Percentiles rank a stretch among this genome's conserved stretches.
phyloP scores from a whole-genome alignment of 2,888 invertebrate species.

The Callimorpha dominula region DNA sequence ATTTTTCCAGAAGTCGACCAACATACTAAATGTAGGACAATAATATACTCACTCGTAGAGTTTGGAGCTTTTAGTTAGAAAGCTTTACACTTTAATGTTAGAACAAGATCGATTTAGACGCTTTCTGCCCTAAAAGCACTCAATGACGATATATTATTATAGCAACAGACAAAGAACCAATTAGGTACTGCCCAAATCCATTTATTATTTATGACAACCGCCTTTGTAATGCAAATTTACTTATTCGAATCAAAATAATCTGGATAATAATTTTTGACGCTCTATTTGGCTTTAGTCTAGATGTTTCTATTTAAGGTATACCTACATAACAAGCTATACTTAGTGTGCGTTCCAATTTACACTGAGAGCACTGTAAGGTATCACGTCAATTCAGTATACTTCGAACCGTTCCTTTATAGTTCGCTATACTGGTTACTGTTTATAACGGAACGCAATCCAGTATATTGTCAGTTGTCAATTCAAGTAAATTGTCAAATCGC shows the following conservation, averaged over 20 bases:
- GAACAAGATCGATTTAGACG: conserved; percentile 63
- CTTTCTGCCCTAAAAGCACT: conserved; percentile 59
- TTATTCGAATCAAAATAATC: neutral
- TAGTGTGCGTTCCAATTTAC: too few species aligned
- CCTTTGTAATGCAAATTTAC: neutral
- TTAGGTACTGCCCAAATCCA: conserved; percentile 42
- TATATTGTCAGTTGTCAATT: too few species aligned
- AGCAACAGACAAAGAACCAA: conserved; percentile 60
- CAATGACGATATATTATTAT: conserved; percentile 52
- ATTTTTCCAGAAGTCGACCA: too few species aligned
- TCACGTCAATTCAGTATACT: too few species aligned
- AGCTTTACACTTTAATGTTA: conserved; percentile 61
- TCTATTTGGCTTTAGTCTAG: neutral
- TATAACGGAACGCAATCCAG: too few species aligned
- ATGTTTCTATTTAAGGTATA: too few species aligned
- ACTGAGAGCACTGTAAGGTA: too few species aligned
- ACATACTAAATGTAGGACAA: conserved; percentile 58
- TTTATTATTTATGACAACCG: conserved; percentile 11
- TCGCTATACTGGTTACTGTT: too few species aligned
- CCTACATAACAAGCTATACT: too few species aligned
- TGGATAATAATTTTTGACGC: neutral
- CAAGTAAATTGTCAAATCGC: too few species aligned
- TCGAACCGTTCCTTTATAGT: too few species aligned
- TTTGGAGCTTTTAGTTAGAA: conserved; percentile 63
- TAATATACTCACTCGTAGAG: conserved; percentile 64